These are phyloP conservation scores for Spilosoma lubricipeda DNA, from an alignment of 2,888 invertebrate genomes.

Conservation along the genomic window DNA sequence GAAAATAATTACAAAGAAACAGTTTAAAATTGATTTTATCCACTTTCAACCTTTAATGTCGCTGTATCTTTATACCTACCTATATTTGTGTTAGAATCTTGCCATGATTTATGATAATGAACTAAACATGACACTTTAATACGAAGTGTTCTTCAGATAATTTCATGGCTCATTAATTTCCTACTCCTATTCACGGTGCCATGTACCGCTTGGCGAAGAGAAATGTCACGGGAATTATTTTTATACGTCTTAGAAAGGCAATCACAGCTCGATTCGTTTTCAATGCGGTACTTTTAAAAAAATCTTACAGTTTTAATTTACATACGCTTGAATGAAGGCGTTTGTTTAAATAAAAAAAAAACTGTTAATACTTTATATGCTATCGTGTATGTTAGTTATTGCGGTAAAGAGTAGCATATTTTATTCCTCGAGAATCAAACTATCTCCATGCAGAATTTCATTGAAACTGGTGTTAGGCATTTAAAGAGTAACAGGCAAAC, in stretches of 20 bases:
- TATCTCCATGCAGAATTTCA: too few species aligned
- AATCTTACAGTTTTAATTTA: not conserved
- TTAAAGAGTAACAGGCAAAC: too few species aligned
- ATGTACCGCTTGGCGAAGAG: not conserved
- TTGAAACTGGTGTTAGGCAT: too few species aligned
- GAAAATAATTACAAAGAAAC: not conserved
- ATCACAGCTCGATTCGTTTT: not conserved
- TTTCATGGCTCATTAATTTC: conserved; percentile 26
- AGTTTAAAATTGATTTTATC: not conserved
- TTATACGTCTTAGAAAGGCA: conserved; percentile 1
- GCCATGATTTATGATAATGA: conserved; percentile 15
- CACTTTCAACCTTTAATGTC: not conserved
- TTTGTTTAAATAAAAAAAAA: not conserved
- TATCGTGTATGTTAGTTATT: too few species aligned
- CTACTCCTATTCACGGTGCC: conserved; percentile 3
- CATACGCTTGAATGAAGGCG: not conserved
- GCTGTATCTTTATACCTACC: not conserved
- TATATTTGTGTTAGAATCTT: not conserved
- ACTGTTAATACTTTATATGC: too few species aligned
- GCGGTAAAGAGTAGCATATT: too few species aligned
- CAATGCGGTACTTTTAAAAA: not conserved
- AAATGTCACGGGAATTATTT: conserved; percentile 15
- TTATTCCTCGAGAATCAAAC: too few species aligned
- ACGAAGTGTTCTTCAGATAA: conserved; percentile 13
- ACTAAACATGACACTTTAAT: conserved; percentile 12